phyloP scores from a whole-genome alignment of 2,797 vertebrate species.

The Leucoraja ocellata region DNA sequence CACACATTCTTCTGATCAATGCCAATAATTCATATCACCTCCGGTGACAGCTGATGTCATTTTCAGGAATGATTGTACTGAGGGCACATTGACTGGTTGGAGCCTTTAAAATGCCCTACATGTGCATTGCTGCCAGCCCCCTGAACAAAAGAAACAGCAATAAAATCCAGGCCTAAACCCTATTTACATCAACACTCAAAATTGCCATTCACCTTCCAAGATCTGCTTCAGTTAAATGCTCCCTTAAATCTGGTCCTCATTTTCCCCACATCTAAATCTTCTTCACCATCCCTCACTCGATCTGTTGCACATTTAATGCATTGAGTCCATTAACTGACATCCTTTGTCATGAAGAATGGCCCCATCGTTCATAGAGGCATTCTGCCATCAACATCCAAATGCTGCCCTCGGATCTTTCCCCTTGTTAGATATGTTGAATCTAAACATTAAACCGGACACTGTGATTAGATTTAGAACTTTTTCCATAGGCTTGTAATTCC shows the following conservation, averaged over 20 bases:
- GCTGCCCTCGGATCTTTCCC: neutral
- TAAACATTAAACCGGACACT: neutral
- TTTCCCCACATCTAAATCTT: neutral
- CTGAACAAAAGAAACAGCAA: neutral
- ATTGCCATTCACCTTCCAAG: neutral
- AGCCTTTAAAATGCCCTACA: slow-evolving; percentile 8
- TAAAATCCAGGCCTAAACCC: neutral
- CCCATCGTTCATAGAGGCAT: no score
- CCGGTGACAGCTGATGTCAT: slow-evolving; percentile 31
- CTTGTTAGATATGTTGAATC: neutral
- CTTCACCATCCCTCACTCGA: neutral
- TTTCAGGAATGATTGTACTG: slow-evolving; percentile 23
- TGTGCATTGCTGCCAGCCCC: slow-evolving; percentile 12
- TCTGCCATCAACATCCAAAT: neutral
- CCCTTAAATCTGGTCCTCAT: neutral
- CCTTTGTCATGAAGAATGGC: neutral
- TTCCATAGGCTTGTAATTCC: neutral
- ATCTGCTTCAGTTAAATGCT: neutral
- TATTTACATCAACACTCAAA: neutral
- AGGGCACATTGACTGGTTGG: neutral
- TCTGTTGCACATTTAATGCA: neutral
- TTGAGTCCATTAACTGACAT: neutral
- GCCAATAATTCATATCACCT: slow-evolving; percentile 27
- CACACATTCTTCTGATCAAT: slow-evolving; percentile 8
- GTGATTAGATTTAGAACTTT: neutral